Evolutionary conservation across 2,888 invertebrate species (phyloP).

Genomic region (Norana najaformis): DNA sequence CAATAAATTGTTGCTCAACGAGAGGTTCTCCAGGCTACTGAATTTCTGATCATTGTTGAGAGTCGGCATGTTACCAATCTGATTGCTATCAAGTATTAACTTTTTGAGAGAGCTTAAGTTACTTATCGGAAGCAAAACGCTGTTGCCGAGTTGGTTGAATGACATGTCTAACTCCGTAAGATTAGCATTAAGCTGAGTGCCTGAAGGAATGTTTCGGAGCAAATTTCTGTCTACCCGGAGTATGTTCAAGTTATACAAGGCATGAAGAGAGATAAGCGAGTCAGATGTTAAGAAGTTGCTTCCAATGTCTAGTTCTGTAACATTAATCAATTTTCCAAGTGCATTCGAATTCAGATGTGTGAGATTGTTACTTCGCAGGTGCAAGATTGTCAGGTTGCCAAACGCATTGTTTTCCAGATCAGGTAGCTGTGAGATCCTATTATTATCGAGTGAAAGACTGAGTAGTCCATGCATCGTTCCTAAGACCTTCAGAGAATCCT

Average conservation of each 20-base stretch:
- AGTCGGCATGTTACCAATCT: neutral
- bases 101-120: neutral
- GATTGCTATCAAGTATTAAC: neutral
- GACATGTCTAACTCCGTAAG: neutral
- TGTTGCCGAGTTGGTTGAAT: slow-evolving; percentile 16
- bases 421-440: neutral
- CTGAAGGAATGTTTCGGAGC: neutral
- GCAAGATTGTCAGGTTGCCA: neutral
- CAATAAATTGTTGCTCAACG: neutral
- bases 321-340: neutral
- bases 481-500: neutral
- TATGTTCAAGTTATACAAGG: neutral
- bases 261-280: neutral
- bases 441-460: neutral
- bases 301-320: neutral
- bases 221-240: neutral
- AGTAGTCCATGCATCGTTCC: neutral
- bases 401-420: neutral
- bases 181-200: neutral
- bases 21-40: neutral
- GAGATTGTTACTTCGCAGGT: neutral
- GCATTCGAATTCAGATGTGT: neutral
- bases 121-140: neutral
- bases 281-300: neutral
- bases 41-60: neutral